Percentiles rank a stretch among this genome's conserved stretches.
phyloP scores from a whole-genome alignment of 2,888 invertebrate genomes.

The Petrolisthes cinctipes region DNA sequence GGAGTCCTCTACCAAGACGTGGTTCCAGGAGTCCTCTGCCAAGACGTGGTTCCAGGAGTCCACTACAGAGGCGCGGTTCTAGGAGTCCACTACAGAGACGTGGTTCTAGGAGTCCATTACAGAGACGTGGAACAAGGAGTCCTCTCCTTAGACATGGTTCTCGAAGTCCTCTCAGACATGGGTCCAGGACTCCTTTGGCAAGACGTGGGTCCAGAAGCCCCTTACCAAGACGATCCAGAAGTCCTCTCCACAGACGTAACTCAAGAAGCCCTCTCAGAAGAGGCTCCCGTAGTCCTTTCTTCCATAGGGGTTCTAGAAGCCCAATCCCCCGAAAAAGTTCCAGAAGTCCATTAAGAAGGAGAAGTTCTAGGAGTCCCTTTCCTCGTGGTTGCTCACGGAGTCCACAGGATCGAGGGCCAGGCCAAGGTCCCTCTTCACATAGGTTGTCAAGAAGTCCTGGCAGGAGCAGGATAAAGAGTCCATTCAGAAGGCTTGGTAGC shows the following conservation, averaged over 20 bases:
- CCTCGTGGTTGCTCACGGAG: slow-evolving; percentile 38
- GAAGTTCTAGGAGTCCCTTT: slow-evolving; percentile 20
- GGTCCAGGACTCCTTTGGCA: slow-evolving; percentile 24
- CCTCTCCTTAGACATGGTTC: slow-evolving; percentile 16
- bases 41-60: slow-evolving; percentile 11
- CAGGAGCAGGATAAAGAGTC: slow-evolving; percentile 32
- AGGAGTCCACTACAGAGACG: slow-evolving; percentile 32
- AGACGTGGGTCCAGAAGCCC: slow-evolving; percentile 45
- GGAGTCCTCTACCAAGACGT: slow-evolving; percentile 30
- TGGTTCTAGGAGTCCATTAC: slow-evolving; percentile 38
- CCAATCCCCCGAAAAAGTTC: slow-evolving; percentile 19
- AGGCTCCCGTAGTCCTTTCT: slow-evolving; percentile 9
- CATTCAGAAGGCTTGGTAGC: slow-evolving; percentile 22
- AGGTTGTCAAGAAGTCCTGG: slow-evolving; percentile 42
- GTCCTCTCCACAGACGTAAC: slow-evolving; percentile 17
- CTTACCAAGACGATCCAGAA: slow-evolving; percentile 31
- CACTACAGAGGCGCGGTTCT: slow-evolving; percentile 13
- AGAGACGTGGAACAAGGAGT: slow-evolving; percentile 16
- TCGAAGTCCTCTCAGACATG: slow-evolving; percentile 15
- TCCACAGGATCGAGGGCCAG: slow-evolving; percentile 13
- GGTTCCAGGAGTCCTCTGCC: slow-evolving; percentile 9
- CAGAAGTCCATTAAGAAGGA: slow-evolving; percentile 20
- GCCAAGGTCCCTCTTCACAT: slow-evolving; percentile 3
- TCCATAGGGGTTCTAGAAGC: slow-evolving; percentile 3
- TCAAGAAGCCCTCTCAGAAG: slow-evolving; percentile 17